A percentile compares a stretch with the other conserved stretches of the same genome.
Conservation (phyloP, 2,888 invertebrate genomes). For the Merodon equestris region DNA sequence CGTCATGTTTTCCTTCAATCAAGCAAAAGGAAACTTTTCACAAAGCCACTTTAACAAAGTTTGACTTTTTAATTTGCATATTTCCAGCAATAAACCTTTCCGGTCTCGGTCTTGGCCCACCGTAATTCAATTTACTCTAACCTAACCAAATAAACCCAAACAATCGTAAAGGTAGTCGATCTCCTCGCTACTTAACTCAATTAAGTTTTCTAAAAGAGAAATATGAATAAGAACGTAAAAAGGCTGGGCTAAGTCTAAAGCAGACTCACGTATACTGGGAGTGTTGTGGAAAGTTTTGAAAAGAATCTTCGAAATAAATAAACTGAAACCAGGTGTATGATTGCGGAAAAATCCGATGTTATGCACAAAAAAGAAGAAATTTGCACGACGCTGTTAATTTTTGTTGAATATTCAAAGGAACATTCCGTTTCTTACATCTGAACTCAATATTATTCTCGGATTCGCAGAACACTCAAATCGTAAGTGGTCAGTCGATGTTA, state of each 20-base stretch:
- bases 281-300: conserved; percentile 16
- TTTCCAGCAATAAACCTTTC: no score
- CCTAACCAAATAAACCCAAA: no score
- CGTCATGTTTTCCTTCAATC: no score
- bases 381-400: conserved; percentile 23
- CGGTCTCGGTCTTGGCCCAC: no score
- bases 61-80: no score
- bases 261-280: background rate
- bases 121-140: no score
- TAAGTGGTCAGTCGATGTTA: background rate
- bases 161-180: no score
- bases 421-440: conserved; percentile 6
- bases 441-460: background rate
- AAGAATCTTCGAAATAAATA: background rate
- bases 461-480: background rate
- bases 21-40: no score
- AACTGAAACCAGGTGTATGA: background rate
- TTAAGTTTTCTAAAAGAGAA: background rate
- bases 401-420: conserved; percentile 2
- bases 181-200: background rate
- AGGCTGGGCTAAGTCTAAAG: background rate
- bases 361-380: conserved; percentile 4
- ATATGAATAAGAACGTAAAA: no score
- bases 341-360: conserved; percentile 14
- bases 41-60: no score